Evolutionary conservation across 1,140 invertebrate species (phyloP), one percentile per base, ranked within the genome.

Genomic region (Mercenaria mercenaria): DNA sequence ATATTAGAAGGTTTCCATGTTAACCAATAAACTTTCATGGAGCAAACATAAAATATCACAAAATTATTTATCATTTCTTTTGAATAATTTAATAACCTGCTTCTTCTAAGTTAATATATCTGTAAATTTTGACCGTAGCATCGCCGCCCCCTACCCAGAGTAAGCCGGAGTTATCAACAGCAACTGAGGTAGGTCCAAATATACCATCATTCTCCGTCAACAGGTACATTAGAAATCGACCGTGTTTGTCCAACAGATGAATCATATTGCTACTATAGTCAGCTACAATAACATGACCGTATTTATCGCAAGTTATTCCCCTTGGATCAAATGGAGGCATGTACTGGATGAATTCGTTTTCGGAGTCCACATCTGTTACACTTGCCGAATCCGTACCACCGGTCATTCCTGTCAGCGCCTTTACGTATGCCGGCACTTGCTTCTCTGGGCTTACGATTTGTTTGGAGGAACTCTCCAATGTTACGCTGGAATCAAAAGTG

Each of bases 181-280:
- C 77, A 18, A 93, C 92, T 1, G 88, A 87, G 29, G 90, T 89
- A 15, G 93, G 93, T 50, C 90, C 91, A 26, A 91, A 83, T 10
- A 93, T 85, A 39, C 93, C 91, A 67, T 93, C 93, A 4, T 72
- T 74, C 56, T 92, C 90, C 23, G 90, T 90, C 10, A 93, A 41
- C 1, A 93, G 84, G 69, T 88, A 90, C 59, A 90, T 81, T 23
- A 93, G 43, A 59, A 92, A 93, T 41, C 88, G 72, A n/a, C 93
- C 92, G 52, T 92, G 89, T 67, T 87, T 82, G 56, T 92, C 92
- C 41, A 93, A 61, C 47, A 93, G 77, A 43, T 92, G 89, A 3
- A 93, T 50, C 61, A 77, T 77, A 82, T 92, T 92, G 87, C 92
- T 93, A 83, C 89, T 91, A 43, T 91, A 91, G 76, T 93, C 93